A percentile compares a stretch with the other conserved stretches of the same genome.
Conservation (phyloP, 2,888 invertebrate species). For the Sepioteuthis lessoniana region DNA sequence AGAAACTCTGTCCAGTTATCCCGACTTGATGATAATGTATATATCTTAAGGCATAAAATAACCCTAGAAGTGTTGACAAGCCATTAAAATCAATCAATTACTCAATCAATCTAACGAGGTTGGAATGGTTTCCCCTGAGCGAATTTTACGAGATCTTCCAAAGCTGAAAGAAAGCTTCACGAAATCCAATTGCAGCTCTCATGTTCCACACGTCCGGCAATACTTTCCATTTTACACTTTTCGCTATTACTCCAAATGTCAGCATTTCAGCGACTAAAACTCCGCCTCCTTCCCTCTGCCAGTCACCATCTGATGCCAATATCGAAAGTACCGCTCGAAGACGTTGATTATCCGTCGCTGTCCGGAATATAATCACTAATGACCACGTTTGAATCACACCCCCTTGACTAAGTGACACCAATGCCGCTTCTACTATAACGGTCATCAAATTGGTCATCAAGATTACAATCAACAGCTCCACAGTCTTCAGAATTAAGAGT, state of each 20-base stretch:
- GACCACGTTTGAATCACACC: not conserved
- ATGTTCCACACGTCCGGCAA: too few relatives aligned
- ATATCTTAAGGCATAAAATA: too few relatives aligned
- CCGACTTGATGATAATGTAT: too few relatives aligned
- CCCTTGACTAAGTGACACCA: not conserved
- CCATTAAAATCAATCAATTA: too few relatives aligned
- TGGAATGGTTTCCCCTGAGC: too few relatives aligned
- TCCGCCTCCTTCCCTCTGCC: rapidly evolving
- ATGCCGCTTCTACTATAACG: not conserved
- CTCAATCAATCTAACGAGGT: too few relatives aligned
- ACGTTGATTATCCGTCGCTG: not conserved
- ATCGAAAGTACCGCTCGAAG: not conserved
- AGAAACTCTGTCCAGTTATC: too few relatives aligned
- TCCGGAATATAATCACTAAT: not conserved
- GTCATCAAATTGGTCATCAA: not conserved
- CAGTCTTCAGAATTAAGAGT: not conserved
- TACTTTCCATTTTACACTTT: not conserved
- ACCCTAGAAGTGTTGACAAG: too few relatives aligned
- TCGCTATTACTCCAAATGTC: not conserved
- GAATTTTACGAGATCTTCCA: too few relatives aligned
- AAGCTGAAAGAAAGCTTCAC: too few relatives aligned
- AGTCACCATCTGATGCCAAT: not conserved
- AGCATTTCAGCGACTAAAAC: not conserved
- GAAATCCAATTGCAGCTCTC: too few relatives aligned
- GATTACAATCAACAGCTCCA: slow-evolving; percentile 15